Evolutionary conservation across 2,888 invertebrate genomes (phyloP), one percentile per base, ranked within the genome.

Genomic region (Periphyllus acericola): DNA sequence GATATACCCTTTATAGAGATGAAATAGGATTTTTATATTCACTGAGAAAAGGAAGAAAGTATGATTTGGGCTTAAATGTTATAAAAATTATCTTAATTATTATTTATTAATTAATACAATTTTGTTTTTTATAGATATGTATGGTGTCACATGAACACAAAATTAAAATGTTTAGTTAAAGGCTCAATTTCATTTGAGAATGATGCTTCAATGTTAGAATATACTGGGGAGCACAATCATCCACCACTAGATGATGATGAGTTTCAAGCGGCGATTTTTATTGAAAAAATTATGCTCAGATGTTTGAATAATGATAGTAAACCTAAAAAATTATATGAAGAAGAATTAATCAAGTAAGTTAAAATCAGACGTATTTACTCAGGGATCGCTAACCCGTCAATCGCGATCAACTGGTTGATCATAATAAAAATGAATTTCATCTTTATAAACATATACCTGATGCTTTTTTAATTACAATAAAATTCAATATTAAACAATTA

Each of bases 41-140:
- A 55, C 60, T 87, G 74, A 80, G 86, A 11, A 87, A 87, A 87
- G 86, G 86, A 81, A 87, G 86, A 81, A 87, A 80, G 86, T 87
- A 87, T 80, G 21, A 29, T 75, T 17, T 34, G 40, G 60, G 14
- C 1, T 40, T 29, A 75, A 34, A 19, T 46, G 32, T 76, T 76
- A 17, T 32, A 29, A 66, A 29, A 17, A 9, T 83, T 40, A 29
- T 36, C 0, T 40, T 17, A 19, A 19, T 29, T 9, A 79, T 40
- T 17, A 19, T 9, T 29, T 9, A 79, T 40, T 36, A 46, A 75
- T 29, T 52, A 19, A 36, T 79, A 14, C 79, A 55, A 83, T 34
- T n/a, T 40, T 6, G 29, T 29, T 11, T 36, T 66, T 79, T 72
- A 29, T 79, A 87, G 86, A 66, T 81, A 40, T 80, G 86, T 74